Evolutionary conservation across 1,140 invertebrate species (phyloP).

Genomic region (Elysia chlorotica): DNA sequence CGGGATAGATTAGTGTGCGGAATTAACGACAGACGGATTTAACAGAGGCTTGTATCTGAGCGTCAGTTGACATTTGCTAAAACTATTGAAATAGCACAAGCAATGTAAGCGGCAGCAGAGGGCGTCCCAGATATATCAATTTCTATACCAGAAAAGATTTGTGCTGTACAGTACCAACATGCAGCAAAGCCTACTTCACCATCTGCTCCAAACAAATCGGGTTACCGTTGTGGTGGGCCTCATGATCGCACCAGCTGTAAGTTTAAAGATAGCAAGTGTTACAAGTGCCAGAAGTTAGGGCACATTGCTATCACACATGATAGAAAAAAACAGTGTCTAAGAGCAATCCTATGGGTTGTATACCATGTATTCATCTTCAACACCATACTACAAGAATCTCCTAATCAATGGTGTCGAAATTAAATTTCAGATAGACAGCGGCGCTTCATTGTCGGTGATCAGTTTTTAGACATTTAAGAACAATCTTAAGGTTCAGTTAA

Average conservation of each 20-base stretch:
- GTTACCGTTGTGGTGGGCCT: background rate
- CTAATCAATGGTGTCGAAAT: background rate
- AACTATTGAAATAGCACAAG: conserved; percentile 27
- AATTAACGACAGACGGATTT: conserved; percentile 25
- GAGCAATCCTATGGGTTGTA: background rate
- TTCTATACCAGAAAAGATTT: background rate
- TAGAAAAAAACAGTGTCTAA: background rate
- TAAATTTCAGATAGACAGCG: background rate
- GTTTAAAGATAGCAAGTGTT: background rate
- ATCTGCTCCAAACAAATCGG: background rate
- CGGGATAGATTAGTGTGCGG: conserved; percentile 34
- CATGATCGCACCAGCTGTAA: background rate
- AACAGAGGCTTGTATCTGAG: conserved; percentile 26
- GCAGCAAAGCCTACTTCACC: background rate
- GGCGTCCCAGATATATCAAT: conserved; percentile 17
- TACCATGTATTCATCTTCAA: background rate
- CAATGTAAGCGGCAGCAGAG: conserved; percentile 26
- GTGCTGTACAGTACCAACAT: too few relatives aligned
- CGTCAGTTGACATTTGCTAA: conserved; percentile 23
- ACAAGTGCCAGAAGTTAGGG: background rate
- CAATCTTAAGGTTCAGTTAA: background rate
- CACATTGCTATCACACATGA: background rate
- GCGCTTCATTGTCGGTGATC: background rate
- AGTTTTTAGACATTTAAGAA: background rate
- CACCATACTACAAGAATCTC: background rate